These are phyloP conservation scores for Drosophila kambysellisi DNA, from an alignment of 2,888 invertebrate genomes.

Conservation along the genomic window DNA sequence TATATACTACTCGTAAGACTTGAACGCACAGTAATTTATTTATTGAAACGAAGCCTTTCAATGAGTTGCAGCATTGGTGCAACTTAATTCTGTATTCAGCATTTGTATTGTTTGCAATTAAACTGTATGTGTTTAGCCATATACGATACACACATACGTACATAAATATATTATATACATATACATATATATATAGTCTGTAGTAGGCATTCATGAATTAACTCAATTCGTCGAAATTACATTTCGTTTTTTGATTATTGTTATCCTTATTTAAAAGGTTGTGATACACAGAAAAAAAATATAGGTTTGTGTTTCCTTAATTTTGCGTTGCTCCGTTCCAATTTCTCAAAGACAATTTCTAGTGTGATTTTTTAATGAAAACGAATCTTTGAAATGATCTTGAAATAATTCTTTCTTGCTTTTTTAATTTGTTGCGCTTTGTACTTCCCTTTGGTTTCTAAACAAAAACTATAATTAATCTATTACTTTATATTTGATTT, in stretches of 20 bases:
- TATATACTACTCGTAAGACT: conserved; percentile 51
- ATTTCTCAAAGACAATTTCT: conserved; percentile 53
- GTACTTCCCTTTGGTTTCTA: conserved; percentile 36
- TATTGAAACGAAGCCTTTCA: conserved; percentile 45
- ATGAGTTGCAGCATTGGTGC: conserved; percentile 46
- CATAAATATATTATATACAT: conserved; percentile 35
- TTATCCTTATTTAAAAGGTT: conserved; percentile 76
- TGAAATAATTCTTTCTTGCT: conserved; percentile 18
- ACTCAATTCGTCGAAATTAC: conserved; percentile 69
- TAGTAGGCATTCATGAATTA: conserved; percentile 59
- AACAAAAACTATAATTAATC: conserved; percentile 31
- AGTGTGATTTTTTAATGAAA: conserved; percentile 40
- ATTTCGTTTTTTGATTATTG: conserved; percentile 47
- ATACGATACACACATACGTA: conserved; percentile 42
- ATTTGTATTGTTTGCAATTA: conserved; percentile 78
- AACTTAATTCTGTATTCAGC: conserved; percentile 67
- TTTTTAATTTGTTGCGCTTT: conserved; percentile 41
- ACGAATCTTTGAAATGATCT: conserved; percentile 19
- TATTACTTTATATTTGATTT: conserved; percentile 19
- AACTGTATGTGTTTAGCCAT: conserved; percentile 74
- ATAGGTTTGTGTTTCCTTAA: conserved; percentile 74
- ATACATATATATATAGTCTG: conserved; percentile 55
- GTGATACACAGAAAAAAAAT: conserved; percentile 62
- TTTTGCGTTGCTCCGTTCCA: conserved; percentile 44
- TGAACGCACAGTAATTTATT: conserved; percentile 70